phyloP scores from a whole-genome alignment of 2,113 vertebrate species.

The Saguinus midas region DNA sequence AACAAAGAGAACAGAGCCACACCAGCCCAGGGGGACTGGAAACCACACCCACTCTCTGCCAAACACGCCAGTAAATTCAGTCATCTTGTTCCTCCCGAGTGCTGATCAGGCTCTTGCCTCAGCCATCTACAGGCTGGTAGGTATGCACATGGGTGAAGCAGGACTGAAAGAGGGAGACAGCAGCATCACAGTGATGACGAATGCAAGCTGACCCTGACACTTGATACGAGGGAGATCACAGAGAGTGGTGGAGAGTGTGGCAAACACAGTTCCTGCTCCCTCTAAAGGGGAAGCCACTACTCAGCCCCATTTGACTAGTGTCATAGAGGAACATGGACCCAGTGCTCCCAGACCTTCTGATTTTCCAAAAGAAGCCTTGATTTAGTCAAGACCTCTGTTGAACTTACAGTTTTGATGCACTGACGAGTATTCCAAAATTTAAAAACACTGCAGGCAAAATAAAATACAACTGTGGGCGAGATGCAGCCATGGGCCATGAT shows the following conservation, averaged over 20 bases:
- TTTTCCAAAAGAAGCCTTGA: not conserved
- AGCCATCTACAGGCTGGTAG: not conserved
- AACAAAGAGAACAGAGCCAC: not conserved
- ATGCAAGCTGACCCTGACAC: not conserved
- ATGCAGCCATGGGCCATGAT: not conserved
- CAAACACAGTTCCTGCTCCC: not conserved
- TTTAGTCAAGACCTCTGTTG: not conserved
- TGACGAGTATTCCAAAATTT: not conserved
- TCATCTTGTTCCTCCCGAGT: not conserved
- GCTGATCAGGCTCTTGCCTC: no score
- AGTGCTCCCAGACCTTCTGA: not conserved
- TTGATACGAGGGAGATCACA: not conserved
- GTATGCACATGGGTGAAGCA: not conserved
- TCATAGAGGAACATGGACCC: not conserved
- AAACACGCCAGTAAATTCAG: not conserved
- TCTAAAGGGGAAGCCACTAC: not conserved
- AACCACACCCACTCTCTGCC: not conserved
- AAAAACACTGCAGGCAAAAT: conserved; percentile 1
- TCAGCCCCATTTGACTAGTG: not conserved
- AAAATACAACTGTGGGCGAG: not conserved
- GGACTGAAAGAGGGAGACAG: not conserved
- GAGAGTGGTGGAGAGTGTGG: not conserved
- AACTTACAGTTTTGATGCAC: not conserved
- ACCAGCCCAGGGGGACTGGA: not conserved
- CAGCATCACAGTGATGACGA: not conserved